Evolutionary conservation across 2,888 invertebrate genomes (phyloP).

Genomic region (Nephrotoma guestfalica): DNA sequence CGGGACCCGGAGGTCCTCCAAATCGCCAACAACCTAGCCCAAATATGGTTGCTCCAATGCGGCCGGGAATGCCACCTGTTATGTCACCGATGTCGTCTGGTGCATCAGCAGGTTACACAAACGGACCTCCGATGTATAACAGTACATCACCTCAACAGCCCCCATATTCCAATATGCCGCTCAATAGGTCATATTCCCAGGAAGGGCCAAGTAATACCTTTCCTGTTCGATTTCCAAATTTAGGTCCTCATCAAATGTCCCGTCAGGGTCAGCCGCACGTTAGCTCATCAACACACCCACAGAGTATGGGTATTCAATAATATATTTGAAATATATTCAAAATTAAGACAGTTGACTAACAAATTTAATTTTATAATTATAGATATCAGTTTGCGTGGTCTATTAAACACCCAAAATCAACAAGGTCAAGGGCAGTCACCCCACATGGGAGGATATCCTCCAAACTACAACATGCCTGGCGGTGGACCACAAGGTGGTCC

Average conservation of each 20-base stretch:
- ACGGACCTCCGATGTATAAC: conserved; percentile 29
- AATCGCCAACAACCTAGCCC: conserved; percentile 30
- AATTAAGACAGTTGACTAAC: background rate
- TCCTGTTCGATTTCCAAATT: conserved; percentile 26
- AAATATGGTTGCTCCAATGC: conserved; percentile 23
- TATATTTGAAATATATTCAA: conserved; percentile 8
- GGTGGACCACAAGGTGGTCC: conserved; percentile 27
- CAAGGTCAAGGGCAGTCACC: conserved; percentile 27
- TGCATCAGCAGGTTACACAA: conserved; percentile 17
- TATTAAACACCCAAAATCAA: conserved; percentile 30
- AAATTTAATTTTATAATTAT: conserved; percentile 10
- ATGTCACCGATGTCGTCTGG: conserved; percentile 26
- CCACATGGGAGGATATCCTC: conserved; percentile 22
- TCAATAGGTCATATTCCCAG: conserved; percentile 26
- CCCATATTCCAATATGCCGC: conserved; percentile 28
- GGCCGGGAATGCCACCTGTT: conserved; percentile 25
- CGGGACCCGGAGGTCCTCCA: conserved; percentile 11
- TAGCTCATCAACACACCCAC: conserved; percentile 49
- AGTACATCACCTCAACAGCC: conserved; percentile 21
- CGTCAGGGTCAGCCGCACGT: conserved; percentile 42
- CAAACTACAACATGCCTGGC: conserved; percentile 3
- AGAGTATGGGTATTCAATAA: conserved; percentile 36
- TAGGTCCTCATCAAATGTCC: conserved; percentile 27
- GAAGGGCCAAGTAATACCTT: conserved; percentile 26
- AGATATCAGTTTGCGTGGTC: conserved; percentile 33